These are phyloP conservation scores for Typhlichthys eigenmanni DNA, from an alignment of 2,797 vertebrate genomes.

Conservation along the genomic window DNA sequence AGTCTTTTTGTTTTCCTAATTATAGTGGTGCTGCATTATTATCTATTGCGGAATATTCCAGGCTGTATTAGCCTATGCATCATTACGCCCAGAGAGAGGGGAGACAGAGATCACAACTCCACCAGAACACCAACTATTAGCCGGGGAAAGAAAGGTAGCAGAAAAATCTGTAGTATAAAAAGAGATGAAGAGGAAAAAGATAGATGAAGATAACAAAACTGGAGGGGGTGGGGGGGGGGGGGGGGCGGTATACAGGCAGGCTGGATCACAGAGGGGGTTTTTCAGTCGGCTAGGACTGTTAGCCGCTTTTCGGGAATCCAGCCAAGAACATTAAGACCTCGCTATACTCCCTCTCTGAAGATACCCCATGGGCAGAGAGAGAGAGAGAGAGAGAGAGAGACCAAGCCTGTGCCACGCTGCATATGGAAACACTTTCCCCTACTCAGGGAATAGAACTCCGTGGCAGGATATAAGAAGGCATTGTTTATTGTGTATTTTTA, in stretches of 20 bases:
- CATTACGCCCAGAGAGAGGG: neutral
- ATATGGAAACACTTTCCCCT: conserved; percentile 70
- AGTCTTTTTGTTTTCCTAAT: neutral
- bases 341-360: conserved; percentile 37
- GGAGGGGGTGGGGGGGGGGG: neutral
- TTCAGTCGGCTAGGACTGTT: conserved; percentile 18
- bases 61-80: neutral
- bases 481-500: conserved; percentile 67
- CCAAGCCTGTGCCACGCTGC: conserved; percentile 33
- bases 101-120: neutral
- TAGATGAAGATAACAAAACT: neutral
- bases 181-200: conserved; percentile 8
- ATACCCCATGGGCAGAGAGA: conserved; percentile 9
- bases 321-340: conserved; percentile 51
- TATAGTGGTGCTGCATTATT: conserved; percentile 12
- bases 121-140: neutral
- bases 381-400: conserved; percentile 5
- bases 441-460: conserved; percentile 40
- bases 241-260: neutral
- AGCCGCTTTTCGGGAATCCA: conserved; percentile 37
- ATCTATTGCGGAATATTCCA: conserved; percentile 7
- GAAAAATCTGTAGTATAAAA: neutral
- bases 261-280: conserved; percentile 1
- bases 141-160: neutral
- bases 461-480: conserved; percentile 54